These are phyloP conservation scores for Coreoperca whiteheadi DNA, from an alignment of 2,113 vertebrate species.

Conservation along the genomic window DNA sequence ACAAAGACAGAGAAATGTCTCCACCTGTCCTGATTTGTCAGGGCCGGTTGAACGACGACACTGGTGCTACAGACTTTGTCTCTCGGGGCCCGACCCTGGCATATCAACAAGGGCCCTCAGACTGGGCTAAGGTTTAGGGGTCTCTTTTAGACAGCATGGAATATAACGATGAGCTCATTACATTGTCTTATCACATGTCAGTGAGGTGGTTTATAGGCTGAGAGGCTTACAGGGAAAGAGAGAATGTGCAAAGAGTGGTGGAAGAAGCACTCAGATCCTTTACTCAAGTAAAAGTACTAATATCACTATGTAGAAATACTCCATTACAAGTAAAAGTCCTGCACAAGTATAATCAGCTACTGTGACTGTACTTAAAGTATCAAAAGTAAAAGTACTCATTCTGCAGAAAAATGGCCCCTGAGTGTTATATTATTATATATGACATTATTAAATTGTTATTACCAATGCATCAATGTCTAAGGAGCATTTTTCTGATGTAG, in stretches of 20 bases:
- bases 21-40: conserved; percentile 86
- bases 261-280: not conserved
- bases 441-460: not conserved
- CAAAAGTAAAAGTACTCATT: not conserved
- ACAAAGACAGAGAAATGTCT: conserved; percentile 65
- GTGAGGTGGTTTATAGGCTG: not conserved
- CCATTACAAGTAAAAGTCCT: not conserved
- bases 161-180: conserved; percentile 54
- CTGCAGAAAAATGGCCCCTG: no score
- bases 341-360: no score
- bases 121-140: conserved; percentile 25
- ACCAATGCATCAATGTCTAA: not conserved
- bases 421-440: no score
- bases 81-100: conserved; percentile 26
- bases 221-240: conserved; percentile 16
- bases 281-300: not conserved
- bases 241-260: not conserved
- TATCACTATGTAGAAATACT: not conserved
- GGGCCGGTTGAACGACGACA: conserved; percentile 62
- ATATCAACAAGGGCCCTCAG: conserved; percentile 33
- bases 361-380: no score
- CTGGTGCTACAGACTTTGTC: conserved; percentile 31
- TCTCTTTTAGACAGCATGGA: conserved; percentile 49
- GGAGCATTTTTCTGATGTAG: not conserved
- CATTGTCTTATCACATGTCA: conserved; percentile 38